Base-by-base conservation (phyloP, 1,140 invertebrate species). In the Caenorhabditis brenneri region DNA sequence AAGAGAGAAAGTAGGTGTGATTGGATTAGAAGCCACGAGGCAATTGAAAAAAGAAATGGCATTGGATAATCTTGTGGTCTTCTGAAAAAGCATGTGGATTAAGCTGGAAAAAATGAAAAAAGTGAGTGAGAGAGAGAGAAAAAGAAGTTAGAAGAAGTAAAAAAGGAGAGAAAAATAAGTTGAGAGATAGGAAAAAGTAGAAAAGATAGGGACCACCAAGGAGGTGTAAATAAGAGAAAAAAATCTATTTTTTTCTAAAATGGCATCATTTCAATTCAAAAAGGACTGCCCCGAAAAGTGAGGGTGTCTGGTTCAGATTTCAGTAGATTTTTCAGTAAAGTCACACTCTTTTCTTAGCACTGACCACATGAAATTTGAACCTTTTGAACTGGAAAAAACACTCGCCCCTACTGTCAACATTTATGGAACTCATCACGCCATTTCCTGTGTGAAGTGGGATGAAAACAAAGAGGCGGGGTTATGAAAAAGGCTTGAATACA, bases 11-110 rank as follows among this genome's bases (percentile, higher is more conserved):
- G 65, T 74, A 42, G 36, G 65, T 74, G 65, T 74, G 65, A 74
- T 74, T 74, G 65, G 65, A 74, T 74, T 74, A 74, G 36, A 74
- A 74, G 65, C 27, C n/a, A 31, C n/a, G 65, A 39, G 65, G 36
- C 36, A 42, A 42, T 65, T 74, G 65, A 42, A 42, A 74, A 74
- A 10, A 27, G 53, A 55, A 74, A 39, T 42, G 65, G 36, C 65
- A 74, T 12, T 65, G 31, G 24, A 65, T 33, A 65, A 65, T 65
- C 60, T 65, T 33, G 12, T 65, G 60, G 60, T 65, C 60, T 65
- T 65, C 27, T 58, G 27, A 36, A 65, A 51, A 7, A 36, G 58
- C 31, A 33, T 36, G 58, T n/a, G 31, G 58, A 19, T 36, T 65
- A 65, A 36, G 29, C 58, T 65, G 6, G 49, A 9, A 19, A 19